Percentiles rank a stretch among this genome's conserved stretches.
These are phyloP conservation scores for Aromia moschata DNA, from an alignment of 2,888 invertebrate species.

Conservation along the genomic window DNA sequence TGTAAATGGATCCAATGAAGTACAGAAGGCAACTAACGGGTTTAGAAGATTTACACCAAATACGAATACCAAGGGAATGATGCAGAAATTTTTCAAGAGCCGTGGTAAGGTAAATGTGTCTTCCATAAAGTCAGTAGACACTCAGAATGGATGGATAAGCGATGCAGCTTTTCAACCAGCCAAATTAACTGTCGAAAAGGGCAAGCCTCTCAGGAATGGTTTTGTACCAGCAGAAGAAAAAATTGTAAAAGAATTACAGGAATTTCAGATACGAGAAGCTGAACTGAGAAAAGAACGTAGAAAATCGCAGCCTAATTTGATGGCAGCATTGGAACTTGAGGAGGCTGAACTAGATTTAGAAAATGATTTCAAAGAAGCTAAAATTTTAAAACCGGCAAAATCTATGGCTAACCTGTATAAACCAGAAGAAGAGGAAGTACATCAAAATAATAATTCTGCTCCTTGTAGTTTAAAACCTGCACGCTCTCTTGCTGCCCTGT, in stretches of 20 bases:
- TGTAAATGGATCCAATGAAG: conserved; percentile 31
- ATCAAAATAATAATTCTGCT: conserved; percentile 40
- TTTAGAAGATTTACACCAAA: conserved; percentile 72
- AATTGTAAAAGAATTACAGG: conserved; percentile 78
- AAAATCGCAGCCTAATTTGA: conserved; percentile 70
- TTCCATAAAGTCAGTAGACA: conserved; percentile 48
- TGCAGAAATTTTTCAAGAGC: conserved; percentile 86
- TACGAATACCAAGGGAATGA: conserved; percentile 71
- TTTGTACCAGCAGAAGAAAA: conserved; percentile 88
- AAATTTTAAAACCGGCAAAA: conserved; percentile 42
- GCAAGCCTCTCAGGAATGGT: conserved; percentile 76
- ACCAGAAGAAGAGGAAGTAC: conserved; percentile 27
- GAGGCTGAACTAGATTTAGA: conserved; percentile 49
- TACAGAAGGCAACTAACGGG: conserved; percentile 59
- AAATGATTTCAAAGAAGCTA: conserved; percentile 20
- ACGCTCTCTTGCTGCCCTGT: conserved; percentile 74
- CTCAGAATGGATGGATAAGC: conserved; percentile 44
- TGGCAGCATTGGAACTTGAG: conserved; percentile 71
- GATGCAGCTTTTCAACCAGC: conserved; percentile 54
- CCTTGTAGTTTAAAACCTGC: conserved; percentile 68
- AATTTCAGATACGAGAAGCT: conserved; percentile 74
- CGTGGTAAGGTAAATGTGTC: conserved; percentile 72
- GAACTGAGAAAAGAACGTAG: conserved; percentile 71
- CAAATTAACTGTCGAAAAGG: conserved; percentile 57
- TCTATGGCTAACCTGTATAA: conserved; percentile 47